These are phyloP conservation scores for Paratrypauchen microcephalus DNA, from an alignment of 2,797 vertebrate species.

Conservation along the genomic window DNA sequence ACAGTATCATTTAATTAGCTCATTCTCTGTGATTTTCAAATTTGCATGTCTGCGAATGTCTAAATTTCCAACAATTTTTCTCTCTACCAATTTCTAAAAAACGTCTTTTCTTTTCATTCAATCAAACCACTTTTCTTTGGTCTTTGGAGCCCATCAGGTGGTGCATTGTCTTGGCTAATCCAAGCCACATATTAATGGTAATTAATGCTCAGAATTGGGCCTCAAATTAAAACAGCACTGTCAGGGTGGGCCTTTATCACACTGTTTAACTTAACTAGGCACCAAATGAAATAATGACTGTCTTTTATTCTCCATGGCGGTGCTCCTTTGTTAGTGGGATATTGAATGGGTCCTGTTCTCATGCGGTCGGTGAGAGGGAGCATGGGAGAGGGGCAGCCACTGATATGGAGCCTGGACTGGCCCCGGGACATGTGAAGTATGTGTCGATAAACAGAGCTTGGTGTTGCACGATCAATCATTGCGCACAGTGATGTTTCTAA, in stretches of 20 bases:
- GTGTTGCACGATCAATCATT: conserved; percentile 69
- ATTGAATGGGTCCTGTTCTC: conserved; percentile 49
- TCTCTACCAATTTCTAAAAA: background rate
- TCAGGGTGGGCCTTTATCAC: conserved; percentile 37
- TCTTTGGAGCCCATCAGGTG: conserved; percentile 1
- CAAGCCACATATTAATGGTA: conserved; percentile 19
- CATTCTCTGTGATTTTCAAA: background rate
- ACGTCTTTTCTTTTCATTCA: background rate
- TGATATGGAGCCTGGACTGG: conserved; percentile 38
- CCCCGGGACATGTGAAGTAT: conserved; percentile 61
- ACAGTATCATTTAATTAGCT: too few relatives aligned
- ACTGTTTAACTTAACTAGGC: conserved; percentile 22
- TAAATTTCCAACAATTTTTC: background rate
- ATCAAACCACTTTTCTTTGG: background rate
- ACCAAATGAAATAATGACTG: conserved; percentile 44
- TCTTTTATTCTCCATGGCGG: conserved; percentile 34
- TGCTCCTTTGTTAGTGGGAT: conserved; percentile 51
- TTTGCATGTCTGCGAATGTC: background rate
- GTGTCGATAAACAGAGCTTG: conserved; percentile 71
- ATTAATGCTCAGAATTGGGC: conserved; percentile 23
- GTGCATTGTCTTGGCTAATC: conserved; percentile 11
- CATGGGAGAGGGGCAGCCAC: conserved; percentile 24
- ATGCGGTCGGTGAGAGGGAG: conserved; percentile 36
- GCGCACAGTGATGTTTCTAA: conserved; percentile 61
- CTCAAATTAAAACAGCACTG: conserved; percentile 17